A percentile compares a stretch with the other conserved stretches of the same genome.
Evolutionary conservation across 2,797 vertebrate genomes (phyloP).

Genomic region (Leptatherina wallacei): DNA sequence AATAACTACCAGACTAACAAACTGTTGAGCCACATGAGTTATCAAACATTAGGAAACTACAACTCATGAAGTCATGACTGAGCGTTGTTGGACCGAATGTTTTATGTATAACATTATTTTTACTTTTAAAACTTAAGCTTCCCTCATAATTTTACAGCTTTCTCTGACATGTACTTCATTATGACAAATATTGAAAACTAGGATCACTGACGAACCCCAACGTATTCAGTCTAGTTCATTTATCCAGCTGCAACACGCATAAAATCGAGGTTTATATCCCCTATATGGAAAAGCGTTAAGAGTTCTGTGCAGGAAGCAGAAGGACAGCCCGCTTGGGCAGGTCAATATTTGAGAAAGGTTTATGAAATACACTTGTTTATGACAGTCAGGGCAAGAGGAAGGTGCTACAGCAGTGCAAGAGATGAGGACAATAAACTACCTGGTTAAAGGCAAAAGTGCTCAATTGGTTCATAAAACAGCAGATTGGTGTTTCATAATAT

Average conservation of each 20-base stretch:
- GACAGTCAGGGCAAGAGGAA: slow-evolving; percentile 65
- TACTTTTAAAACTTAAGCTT: slow-evolving; percentile 5
- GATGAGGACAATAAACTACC: slow-evolving; percentile 68
- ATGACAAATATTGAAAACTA: background rate
- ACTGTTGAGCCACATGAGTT: slow-evolving; percentile 21
- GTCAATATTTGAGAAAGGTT: slow-evolving; percentile 84
- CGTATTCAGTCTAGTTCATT: background rate
- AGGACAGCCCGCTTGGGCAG: slow-evolving; percentile 29
- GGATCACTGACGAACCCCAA: background rate
- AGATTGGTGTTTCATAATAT: slow-evolving; percentile 47
- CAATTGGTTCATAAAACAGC: slow-evolving; percentile 30
- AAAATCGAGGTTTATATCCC: slow-evolving; percentile 27
- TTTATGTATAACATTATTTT: slow-evolving; percentile 30
- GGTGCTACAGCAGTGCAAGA: slow-evolving; percentile 56
- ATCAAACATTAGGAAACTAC: slow-evolving; percentile 26
- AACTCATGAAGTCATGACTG: slow-evolving; percentile 32
- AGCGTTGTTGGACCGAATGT: slow-evolving; percentile 33
- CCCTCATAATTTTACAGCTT: background rate
- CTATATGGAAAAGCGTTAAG: slow-evolving; percentile 37
- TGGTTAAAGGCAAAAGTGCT: slow-evolving; percentile 27
- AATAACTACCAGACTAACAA: background rate
- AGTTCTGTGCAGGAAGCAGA: slow-evolving; percentile 41
- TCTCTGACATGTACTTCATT: background rate
- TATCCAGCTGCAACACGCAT: slow-evolving; percentile 10
- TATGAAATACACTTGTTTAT: slow-evolving; percentile 77